Base-by-base conservation (phyloP, 2,113 vertebrate genomes). In the Protobothrops mucrosquamatus region DNA sequence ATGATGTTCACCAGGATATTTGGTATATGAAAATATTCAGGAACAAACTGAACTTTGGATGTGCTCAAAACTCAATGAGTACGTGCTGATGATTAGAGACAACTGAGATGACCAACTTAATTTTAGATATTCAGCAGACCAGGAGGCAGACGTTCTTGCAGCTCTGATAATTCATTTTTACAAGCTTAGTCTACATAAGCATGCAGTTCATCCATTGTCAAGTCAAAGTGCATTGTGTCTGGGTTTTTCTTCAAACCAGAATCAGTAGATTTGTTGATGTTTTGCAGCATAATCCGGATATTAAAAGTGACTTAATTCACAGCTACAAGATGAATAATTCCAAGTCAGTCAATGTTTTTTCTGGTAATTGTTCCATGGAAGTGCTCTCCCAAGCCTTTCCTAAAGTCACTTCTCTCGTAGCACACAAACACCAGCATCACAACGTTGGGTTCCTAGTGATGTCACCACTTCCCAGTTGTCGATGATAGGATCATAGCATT, bases 401-500 rank as follows among this genome's bases (percentile, higher is more conserved):
- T 85, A 51, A 0, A 85, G 14, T 99, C 98, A 99, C 97, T 99
- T 99, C 96, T 99, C 99, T 91, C 99, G 98, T 0, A 99, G 98
- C 29, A 99, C 99, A 20, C 99, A 99, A 94, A 99, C 99, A 0
- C 99, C 99, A 0, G 99, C 99, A 4, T 99, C 99, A 26, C 99
- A 99, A 74, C 99, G 98, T 96, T 99, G 99, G 43, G 99, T 99
- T 23, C 99, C 99, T 98, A 99, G 99, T 54, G 99, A 99, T 4
- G 99, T 99, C 29, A 99, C 99, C 18, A 99, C 99, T 96, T 99
- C 99, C 99, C 99, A 99, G 96, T 96, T 99, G 98, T 99, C 99
- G n/a, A 99, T 98, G 92, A 99, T 98, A 8, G 99, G 99, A 94
- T 99, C 99, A 0, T 99, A 99, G 97, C 99, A 99, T 97, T 99